A percentile compares a stretch with the other conserved stretches of the same genome.
Conservation (phyloP, 1,140 invertebrate species). For the Lordiphosa clarofinis region DNA sequence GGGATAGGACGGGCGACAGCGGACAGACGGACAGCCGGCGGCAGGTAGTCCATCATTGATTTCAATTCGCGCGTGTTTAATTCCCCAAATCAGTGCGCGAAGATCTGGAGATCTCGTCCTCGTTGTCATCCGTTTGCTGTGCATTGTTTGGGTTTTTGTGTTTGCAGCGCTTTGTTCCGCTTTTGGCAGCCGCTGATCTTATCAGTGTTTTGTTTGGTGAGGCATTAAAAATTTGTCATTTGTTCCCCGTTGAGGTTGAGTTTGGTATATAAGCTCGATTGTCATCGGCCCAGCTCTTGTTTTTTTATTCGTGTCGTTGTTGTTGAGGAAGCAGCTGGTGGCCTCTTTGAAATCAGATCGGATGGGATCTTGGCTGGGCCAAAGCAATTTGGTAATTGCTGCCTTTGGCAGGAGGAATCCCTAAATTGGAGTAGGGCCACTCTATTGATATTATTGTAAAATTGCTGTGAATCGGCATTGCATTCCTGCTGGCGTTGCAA, state of each 20-base stretch:
- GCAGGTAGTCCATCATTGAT: conserved; percentile 67
- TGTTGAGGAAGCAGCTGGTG: conserved; percentile 63
- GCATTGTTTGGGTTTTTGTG: conserved; percentile 16
- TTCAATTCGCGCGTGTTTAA: conserved; percentile 74
- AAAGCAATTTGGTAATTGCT: conserved; percentile 58
- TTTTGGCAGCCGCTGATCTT: conserved; percentile 69
- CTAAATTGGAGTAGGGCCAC: conserved; percentile 13
- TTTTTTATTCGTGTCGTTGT: conserved; percentile 1
- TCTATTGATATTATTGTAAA: background rate
- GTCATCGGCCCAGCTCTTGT: conserved; percentile 29
- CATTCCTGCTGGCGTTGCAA: conserved; percentile 10
- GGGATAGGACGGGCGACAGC: background rate
- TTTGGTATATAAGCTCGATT: conserved; percentile 34
- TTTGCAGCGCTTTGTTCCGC: conserved; percentile 56
- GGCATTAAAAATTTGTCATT: conserved; percentile 77
- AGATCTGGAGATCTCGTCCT: conserved; percentile 57
- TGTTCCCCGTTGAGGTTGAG: conserved; percentile 42
- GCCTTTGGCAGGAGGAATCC: conserved; percentile 18
- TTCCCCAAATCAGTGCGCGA: conserved; percentile 64
- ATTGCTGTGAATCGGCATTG: background rate
- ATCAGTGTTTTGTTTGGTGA: conserved; percentile 72
- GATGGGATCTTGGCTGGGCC: conserved; percentile 24
- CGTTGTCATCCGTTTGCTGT: conserved; percentile 55
- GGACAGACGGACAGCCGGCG: conserved; percentile 23
- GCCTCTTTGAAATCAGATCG: conserved; percentile 29